Base-by-base conservation (phyloP, 2,888 invertebrate species). In the Trachelus iudaicus region DNA sequence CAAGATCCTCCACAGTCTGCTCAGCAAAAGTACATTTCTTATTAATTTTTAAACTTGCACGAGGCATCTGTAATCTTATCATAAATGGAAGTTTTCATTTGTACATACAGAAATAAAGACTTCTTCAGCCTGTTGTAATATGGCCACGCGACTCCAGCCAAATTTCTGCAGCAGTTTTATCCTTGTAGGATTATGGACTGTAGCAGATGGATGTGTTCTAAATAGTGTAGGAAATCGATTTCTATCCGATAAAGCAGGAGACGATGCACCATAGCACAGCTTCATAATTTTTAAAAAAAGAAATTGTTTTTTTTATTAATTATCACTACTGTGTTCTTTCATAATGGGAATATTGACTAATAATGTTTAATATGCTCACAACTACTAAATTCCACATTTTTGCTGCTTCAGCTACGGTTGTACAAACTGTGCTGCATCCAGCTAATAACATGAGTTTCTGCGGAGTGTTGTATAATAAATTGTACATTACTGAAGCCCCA, bases 311-410 rank as follows among this genome's bases (percentile, higher is more conserved):
- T 79, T 77, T 77, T 75, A 77, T 74, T 76, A 77, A 77, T 79
- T 73, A 76, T 78, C 79, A 77, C 75, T 73, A 76, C 56, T 56
- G 23, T 23, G 23, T 23, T 23, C 15, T 56, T 23, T 56, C 56
- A 23, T 56, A 56, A 23, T 40, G 6, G 6, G 0, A 40, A 40
- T 40, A 40, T 56, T 23, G 56, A 56, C 23, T 56, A 56, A 56
- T 56, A 23, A 56, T 23, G 9, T 77, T 71, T 31, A 69, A 68
- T 37, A 75, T 79, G 95, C 97, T 95, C 93, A 99, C 99, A 93
- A 99, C 99, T 91, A 99, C 97, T 82, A 99, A 94, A 93, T 99
- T 99, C 99, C 99, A 99, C 97, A 99, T 99, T 93, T 98, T 98
- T 78, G 99, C 99, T 71, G 99, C 98, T 93, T 99, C 99, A 3